Evolutionary conservation across 2,113 vertebrate genomes (phyloP).

Genomic region (Xiphophorus maculatus): DNA sequence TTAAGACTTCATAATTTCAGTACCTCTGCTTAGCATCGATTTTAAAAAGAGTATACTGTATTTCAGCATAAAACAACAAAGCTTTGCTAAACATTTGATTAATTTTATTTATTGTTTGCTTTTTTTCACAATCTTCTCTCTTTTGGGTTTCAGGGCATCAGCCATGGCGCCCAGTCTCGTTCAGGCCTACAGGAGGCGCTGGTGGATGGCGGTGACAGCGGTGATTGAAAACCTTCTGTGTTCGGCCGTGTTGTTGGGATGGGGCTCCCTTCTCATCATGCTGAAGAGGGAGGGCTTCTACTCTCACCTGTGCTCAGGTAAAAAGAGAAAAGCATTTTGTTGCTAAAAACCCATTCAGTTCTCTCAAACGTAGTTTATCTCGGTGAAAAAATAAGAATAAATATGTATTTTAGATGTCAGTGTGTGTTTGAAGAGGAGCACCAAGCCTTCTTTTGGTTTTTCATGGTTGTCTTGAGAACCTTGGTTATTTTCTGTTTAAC

Average conservation of each 20-base stretch:
- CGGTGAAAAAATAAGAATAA: not conserved
- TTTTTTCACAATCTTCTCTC: not conserved
- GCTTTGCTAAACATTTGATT: too few species aligned
- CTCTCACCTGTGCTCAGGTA: conserved; percentile 84
- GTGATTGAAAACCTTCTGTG: conserved; percentile 90
- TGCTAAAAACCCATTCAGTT: too few species aligned
- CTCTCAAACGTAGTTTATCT: too few species aligned
- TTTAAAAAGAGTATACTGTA: not conserved
- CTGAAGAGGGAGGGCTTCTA: conserved; percentile 90
- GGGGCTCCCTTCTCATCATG: conserved; percentile 92
- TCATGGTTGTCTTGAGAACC: too few species aligned
- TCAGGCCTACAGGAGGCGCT: conserved; percentile 85
- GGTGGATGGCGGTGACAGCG: conserved; percentile 90
- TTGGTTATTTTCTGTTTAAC: too few species aligned
- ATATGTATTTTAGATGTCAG: not conserved
- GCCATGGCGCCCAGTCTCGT: conserved; percentile 83
- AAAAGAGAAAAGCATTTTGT: too few species aligned
- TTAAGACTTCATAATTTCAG: not conserved
- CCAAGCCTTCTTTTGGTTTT: too few species aligned
- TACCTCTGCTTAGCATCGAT: not conserved
- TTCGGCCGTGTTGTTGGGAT: conserved; percentile 89
- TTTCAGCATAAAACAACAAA: too few species aligned
- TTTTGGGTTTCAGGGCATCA: conserved; percentile 38
- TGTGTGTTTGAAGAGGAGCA: too few species aligned
- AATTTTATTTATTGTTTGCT: too few species aligned